These are phyloP conservation scores for Cantharis nigra DNA, from an alignment of 2,888 invertebrate genomes.

Conservation along the genomic window DNA sequence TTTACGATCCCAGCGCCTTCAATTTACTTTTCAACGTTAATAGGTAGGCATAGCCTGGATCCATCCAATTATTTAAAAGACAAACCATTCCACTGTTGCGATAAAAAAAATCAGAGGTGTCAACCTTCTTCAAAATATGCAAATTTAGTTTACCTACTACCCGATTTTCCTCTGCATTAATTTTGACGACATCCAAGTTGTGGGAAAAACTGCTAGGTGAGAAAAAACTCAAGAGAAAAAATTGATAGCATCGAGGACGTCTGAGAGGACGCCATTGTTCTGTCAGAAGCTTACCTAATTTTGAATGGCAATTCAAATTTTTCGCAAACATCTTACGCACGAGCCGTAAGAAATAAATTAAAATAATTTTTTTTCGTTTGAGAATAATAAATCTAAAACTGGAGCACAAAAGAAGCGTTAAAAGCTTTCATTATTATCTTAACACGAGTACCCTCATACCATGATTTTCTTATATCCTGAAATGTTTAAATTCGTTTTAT, in stretches of 20 bases:
- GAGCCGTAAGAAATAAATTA: neutral
- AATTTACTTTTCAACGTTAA: neutral
- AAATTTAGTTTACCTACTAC: neutral
- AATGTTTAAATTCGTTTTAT: neutral
- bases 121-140: neutral
- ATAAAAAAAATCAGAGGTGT: neutral
- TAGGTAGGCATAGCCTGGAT: neutral
- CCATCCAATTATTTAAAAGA: neutral
- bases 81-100: neutral
- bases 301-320: neutral
- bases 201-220: neutral
- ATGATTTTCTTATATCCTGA: neutral
- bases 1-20: neutral
- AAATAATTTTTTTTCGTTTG: neutral
- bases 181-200: neutral
- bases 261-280: neutral
- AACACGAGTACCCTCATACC: neutral
- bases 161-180: neutral
- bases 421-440: constrained; percentile 5
- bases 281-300: neutral
- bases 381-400: neutral
- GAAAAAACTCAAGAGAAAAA: neutral
- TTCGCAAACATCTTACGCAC: neutral
- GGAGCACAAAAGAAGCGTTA: neutral
- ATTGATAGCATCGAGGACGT: neutral